These are phyloP conservation scores for Eubasilissa regina DNA, from an alignment of 1,140 invertebrate genomes.

Conservation along the genomic window DNA sequence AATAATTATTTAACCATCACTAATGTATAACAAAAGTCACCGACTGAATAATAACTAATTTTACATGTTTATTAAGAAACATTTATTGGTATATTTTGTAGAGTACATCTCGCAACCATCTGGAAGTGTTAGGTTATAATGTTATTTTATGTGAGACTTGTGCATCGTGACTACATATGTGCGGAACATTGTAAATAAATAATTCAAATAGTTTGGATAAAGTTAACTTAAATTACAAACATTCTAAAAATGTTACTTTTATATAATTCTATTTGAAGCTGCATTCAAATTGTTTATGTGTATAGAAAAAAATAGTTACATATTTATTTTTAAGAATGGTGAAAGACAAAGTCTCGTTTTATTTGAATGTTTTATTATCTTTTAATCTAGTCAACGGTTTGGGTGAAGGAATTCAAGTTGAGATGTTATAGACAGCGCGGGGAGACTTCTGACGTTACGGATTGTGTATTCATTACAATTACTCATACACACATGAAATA, in stretches of 20 bases:
- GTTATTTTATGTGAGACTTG: not conserved
- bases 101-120: not conserved
- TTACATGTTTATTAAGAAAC: too few species aligned
- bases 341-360: conserved; percentile 25
- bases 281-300: conserved; percentile 11
- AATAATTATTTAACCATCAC: too few species aligned
- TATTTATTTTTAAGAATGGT: conserved; percentile 6
- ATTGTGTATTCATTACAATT: too few species aligned
- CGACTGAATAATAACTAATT: too few species aligned
- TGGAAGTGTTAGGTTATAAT: too few species aligned
- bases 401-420: too few species aligned
- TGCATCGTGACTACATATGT: not conserved
- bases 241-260: not conserved
- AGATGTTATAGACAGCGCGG: too few species aligned
- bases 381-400: too few species aligned
- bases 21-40: too few species aligned
- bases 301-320: not conserved
- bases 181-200: conserved; percentile 19
- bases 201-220: not conserved
- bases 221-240: not conserved
- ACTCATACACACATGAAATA: too few species aligned
- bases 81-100: not conserved
- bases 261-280: not conserved
- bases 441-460: too few species aligned
- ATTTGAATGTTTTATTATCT: not conserved